A percentile compares a stretch with the other conserved stretches of the same genome.
These are phyloP conservation scores for Hipparchia sbordonii DNA, from an alignment of 2,888 invertebrate species.

Conservation along the genomic window DNA sequence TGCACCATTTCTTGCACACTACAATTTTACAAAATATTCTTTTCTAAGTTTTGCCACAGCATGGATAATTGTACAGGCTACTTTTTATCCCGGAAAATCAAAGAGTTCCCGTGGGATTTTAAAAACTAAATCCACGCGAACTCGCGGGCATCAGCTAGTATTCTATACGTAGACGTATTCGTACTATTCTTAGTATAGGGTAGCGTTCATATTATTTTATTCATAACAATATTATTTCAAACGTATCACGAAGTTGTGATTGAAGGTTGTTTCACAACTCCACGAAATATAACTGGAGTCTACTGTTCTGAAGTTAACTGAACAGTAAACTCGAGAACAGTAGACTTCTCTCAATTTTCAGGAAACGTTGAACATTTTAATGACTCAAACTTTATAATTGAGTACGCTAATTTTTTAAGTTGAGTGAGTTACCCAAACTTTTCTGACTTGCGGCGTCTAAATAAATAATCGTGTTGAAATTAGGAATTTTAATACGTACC, in stretches of 20 bases:
- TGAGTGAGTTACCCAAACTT: conserved; percentile 1
- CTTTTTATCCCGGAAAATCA: too few species aligned
- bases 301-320: background rate
- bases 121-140: too few species aligned
- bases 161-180: too few species aligned
- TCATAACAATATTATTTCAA: background rate
- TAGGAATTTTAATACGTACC: too few species aligned
- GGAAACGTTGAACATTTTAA: conserved; percentile 27
- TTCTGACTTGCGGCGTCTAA: conserved; percentile 3
- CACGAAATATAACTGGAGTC: conserved; percentile 28
- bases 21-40: too few species aligned
- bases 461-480: background rate
- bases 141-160: too few species aligned
- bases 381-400: conserved; percentile 29
- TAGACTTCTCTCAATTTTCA: conserved; percentile 20
- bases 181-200: too few species aligned
- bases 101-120: too few species aligned
- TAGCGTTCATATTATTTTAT: too few species aligned
- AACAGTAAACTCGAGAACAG: conserved; percentile 26
- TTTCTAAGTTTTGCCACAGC: too few species aligned
- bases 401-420: conserved; percentile 27
- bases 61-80: too few species aligned
- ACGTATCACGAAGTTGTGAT: background rate
- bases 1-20: background rate
- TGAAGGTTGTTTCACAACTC: conserved; percentile 19